phyloP scores from a whole-genome alignment of 2,113 vertebrate genomes.

The Nothobranchius furzeri region DNA sequence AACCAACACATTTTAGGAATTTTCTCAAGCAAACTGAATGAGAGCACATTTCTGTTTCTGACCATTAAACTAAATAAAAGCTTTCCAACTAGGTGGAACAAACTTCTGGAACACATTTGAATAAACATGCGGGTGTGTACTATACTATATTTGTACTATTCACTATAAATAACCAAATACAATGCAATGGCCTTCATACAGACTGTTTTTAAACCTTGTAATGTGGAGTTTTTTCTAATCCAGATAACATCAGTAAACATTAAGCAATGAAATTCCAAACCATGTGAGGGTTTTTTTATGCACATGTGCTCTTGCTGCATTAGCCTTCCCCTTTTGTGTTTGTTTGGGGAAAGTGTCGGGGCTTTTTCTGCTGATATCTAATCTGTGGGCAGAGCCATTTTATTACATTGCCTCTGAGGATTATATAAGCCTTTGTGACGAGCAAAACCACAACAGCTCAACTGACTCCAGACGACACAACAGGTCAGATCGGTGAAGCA shows the following conservation, averaged over 20 bases:
- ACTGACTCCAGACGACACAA: conserved; percentile 13
- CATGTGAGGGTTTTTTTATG: not conserved
- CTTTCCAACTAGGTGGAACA: not conserved
- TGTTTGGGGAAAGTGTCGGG: conserved; percentile 9
- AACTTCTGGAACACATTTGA: not conserved
- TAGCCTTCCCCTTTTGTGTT: not conserved
- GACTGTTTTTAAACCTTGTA: not conserved
- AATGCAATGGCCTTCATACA: not conserved
- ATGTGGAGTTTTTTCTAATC: not conserved
- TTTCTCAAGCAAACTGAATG: too few species aligned
- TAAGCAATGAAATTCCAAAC: not conserved
- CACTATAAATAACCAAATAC: not conserved
- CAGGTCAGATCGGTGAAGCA: conserved; percentile 25
- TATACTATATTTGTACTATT: too few species aligned
- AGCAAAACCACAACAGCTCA: conserved; percentile 19
- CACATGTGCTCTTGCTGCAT: not conserved
- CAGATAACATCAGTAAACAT: not conserved
- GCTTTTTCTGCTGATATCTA: not conserved
- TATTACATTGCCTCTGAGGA: not conserved
- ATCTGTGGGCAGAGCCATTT: not conserved
- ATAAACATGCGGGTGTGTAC: not conserved
- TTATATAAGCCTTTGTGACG: conserved; percentile 28
- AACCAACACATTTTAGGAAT: too few species aligned
- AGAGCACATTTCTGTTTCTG: too few species aligned
- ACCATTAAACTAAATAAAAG: not conserved